Evolutionary conservation across 1,140 invertebrate species (phyloP).

Genomic region (Danaus plexippus): DNA sequence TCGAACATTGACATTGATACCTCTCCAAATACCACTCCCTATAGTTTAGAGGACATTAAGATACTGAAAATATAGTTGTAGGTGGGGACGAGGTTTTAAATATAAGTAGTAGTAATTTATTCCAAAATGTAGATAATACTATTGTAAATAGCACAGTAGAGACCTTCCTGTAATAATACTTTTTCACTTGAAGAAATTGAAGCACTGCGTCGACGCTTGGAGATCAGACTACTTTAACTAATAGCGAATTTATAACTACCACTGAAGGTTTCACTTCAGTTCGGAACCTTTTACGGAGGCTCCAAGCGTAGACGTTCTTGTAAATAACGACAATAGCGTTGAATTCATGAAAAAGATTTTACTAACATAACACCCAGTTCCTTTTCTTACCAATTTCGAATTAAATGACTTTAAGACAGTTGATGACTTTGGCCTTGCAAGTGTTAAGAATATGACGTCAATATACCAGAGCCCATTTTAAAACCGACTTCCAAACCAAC

Average conservation of each 20-base stretch:
- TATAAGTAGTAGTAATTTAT: slow-evolving; percentile 26
- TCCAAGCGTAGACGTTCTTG: slow-evolving; percentile 7
- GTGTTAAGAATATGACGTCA: slow-evolving; percentile 4
- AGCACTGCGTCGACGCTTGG: slow-evolving; percentile 24
- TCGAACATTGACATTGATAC: slow-evolving; percentile 39
- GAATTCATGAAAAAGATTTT: slow-evolving; percentile 11
- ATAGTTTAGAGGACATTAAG: slow-evolving; percentile 64
- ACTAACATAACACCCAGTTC: slow-evolving; percentile 39
- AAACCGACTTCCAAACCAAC: slow-evolving; percentile 7
- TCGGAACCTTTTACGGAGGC: not conserved
- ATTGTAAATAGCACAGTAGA: slow-evolving; percentile 49
- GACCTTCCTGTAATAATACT: slow-evolving; percentile 45
- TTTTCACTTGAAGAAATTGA: slow-evolving; percentile 17
- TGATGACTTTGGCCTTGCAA: slow-evolving; percentile 11
- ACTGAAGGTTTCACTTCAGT: slow-evolving; percentile 3
- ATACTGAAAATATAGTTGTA: slow-evolving; percentile 56
- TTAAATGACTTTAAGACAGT: slow-evolving; percentile 24
- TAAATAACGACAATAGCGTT: slow-evolving; percentile 3
- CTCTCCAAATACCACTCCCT: slow-evolving; percentile 54
- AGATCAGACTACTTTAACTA: slow-evolving; percentile 22
- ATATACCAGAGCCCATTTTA: slow-evolving; percentile 13
- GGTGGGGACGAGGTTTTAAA: slow-evolving; percentile 20
- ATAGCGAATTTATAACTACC: slow-evolving; percentile 5
- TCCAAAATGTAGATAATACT: slow-evolving; percentile 41
- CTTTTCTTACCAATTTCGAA: slow-evolving; percentile 42